Evolutionary conservation across 2,888 invertebrate species (phyloP).

Genomic region (Cephus nigrinus): DNA sequence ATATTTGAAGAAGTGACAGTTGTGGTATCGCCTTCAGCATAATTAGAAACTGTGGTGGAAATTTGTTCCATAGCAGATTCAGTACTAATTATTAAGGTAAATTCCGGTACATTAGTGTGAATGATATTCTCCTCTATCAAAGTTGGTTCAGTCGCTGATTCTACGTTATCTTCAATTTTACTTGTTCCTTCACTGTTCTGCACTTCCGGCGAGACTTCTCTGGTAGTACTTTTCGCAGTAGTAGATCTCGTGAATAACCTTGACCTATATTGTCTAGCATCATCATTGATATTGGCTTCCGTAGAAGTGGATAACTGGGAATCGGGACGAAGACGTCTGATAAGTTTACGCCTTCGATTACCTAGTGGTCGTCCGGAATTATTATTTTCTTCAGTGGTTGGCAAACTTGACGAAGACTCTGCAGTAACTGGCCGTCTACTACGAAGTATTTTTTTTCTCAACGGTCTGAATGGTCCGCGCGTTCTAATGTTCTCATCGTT

Average conservation of each 20-base stretch:
- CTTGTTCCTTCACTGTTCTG: neutral
- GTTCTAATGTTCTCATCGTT: neutral
- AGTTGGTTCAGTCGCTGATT: neutral
- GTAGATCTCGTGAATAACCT: neutral
- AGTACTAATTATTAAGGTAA: conserved; percentile 1
- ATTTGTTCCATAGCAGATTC: conserved; percentile 7
- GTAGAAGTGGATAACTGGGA: neutral
- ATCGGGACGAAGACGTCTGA: conserved; percentile 48
- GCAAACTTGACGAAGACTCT: neutral
- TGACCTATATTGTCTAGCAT: neutral
- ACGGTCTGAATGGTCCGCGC: conserved; percentile 23
- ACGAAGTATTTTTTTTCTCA: conserved; percentile 15
- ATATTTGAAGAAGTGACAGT: neutral
- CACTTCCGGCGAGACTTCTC: neutral
- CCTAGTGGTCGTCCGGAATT: conserved; percentile 1
- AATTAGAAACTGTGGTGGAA: neutral
- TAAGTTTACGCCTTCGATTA: conserved; percentile 47
- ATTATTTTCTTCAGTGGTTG: conserved; percentile 5
- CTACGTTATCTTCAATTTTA: neutral
- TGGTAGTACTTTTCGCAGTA: neutral
- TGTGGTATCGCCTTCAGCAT: neutral
- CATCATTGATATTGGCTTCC: neutral
- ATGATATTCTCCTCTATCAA: neutral
- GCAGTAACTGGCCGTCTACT: conserved; percentile 6
- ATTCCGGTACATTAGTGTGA: neutral